phyloP scores from a whole-genome alignment of 2,888 invertebrate species.

The Pteria penguin region DNA sequence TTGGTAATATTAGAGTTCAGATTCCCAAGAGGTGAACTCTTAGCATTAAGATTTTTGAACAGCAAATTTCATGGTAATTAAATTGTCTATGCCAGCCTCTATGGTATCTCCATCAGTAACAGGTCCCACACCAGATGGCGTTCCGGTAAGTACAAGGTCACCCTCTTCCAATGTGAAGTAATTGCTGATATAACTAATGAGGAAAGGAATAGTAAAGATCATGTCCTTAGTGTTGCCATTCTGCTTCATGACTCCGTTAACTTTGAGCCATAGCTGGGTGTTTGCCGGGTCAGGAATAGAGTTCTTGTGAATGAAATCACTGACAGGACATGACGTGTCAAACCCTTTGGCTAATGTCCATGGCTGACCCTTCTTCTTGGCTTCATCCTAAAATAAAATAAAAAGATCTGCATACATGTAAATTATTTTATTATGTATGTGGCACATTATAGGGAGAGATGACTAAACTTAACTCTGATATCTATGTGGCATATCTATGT shows the following conservation, averaged over 20 bases:
- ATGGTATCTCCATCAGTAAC: constrained; percentile 85
- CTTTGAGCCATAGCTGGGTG: constrained; percentile 75
- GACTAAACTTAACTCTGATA: neutral
- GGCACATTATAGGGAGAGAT: neutral
- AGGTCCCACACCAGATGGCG: constrained; percentile 85
- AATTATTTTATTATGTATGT: too few species aligned
- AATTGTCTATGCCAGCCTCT: constrained; percentile 82
- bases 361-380: constrained; percentile 84
- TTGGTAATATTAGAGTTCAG: too few species aligned
- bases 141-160: constrained; percentile 88
- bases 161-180: constrained; percentile 87
- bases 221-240: constrained; percentile 85
- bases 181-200: constrained; percentile 85
- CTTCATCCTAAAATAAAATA: constrained; percentile 70
- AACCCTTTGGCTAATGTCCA: constrained; percentile 90
- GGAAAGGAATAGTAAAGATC: constrained; percentile 84
- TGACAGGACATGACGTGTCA: constrained; percentile 89
- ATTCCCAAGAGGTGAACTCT: too few species aligned
- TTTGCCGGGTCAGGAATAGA: constrained; percentile 69
- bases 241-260: constrained; percentile 84
- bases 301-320: constrained; percentile 83
- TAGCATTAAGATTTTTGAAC: constrained; percentile 48
- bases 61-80: constrained; percentile 69
- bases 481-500: too few species aligned
- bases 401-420: too few species aligned